A percentile compares a stretch with the other conserved stretches of the same genome.
Evolutionary conservation across 1,140 invertebrate genomes (phyloP).

Genomic region (Whitmania pigra): DNA sequence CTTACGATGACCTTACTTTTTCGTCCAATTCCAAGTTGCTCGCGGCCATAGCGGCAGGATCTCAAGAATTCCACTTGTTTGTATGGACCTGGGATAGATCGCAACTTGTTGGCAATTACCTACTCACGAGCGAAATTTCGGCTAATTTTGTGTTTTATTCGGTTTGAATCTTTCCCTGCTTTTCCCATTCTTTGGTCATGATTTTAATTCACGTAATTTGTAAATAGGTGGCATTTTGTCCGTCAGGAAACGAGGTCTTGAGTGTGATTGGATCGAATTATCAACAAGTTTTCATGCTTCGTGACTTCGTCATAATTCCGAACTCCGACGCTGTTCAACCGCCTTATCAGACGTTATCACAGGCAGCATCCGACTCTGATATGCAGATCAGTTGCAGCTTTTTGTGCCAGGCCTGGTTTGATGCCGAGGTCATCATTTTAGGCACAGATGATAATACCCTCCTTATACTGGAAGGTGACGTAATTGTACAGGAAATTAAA

Average conservation of each 20-base stretch:
- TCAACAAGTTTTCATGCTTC: too few species aligned
- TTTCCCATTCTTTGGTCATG: too few species aligned
- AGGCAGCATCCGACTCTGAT: too few species aligned
- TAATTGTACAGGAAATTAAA: conserved; percentile 50
- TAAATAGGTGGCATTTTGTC: too few species aligned
- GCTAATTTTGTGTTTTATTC: too few species aligned
- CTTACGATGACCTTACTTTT: conserved; percentile 58
- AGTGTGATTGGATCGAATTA: too few species aligned
- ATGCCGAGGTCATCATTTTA: conserved; percentile 58
- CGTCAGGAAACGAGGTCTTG: too few species aligned
- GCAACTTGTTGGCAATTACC: neutral
- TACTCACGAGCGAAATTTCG: neutral
- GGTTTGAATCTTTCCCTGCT: too few species aligned
- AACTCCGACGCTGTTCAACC: too few species aligned
- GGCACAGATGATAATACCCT: conserved; percentile 60
- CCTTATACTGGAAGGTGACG: conserved; percentile 64
- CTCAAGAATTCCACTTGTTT: conserved; percentile 53
- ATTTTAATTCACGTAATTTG: too few species aligned
- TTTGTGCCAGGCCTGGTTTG: conserved; percentile 50
- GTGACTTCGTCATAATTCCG: too few species aligned
- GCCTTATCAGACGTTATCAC: too few species aligned
- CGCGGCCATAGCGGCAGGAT: conserved; percentile 59
- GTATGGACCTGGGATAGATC: conserved; percentile 2
- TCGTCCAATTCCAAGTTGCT: conserved; percentile 64
- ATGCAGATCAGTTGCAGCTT: conserved; percentile 40